Percentiles rank a stretch among this genome's conserved stretches.
These are phyloP conservation scores for Zapornia atra DNA, from an alignment of 2,113 vertebrate genomes.

Conservation along the genomic window DNA sequence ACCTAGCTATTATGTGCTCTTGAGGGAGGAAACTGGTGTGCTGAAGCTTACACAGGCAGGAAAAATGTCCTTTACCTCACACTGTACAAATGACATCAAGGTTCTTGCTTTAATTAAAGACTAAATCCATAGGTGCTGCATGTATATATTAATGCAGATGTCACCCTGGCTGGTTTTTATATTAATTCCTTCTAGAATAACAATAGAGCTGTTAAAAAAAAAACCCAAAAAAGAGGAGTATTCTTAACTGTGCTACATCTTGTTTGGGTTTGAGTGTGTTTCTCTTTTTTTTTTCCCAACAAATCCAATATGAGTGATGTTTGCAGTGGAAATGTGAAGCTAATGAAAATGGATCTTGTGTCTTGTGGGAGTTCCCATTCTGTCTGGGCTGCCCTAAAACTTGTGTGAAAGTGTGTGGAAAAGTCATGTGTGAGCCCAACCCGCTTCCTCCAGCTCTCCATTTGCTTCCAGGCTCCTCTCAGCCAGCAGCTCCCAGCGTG, in stretches of 20 bases:
- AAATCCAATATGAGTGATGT: conserved; percentile 13
- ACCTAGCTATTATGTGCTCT: conserved; percentile 48
- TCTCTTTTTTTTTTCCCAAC: not conserved
- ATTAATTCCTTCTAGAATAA: not conserved
- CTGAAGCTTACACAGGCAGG: conserved; percentile 35
- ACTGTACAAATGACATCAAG: conserved; percentile 10
- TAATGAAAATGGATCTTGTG: conserved; percentile 22
- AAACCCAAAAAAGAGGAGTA: not conserved
- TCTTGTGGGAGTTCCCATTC: not conserved
- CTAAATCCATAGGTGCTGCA: not conserved
- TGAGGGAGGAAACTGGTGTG: conserved; percentile 50
- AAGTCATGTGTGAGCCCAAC: not conserved
- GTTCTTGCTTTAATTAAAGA: conserved; percentile 30
- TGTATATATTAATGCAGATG: not conserved
- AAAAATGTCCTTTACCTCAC: conserved; percentile 43
- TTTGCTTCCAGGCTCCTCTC: not conserved
- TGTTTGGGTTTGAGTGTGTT: not conserved
- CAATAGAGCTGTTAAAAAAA: not conserved
- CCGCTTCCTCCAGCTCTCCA: not conserved
- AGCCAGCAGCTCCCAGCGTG: not conserved
- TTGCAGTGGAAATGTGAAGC: not conserved
- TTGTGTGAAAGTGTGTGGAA: not conserved
- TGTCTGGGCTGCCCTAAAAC: not conserved
- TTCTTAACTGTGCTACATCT: not conserved
- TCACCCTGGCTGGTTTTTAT: not conserved